A percentile compares a stretch with the other conserved stretches of the same genome.
These are phyloP conservation scores for Zoroaster sp. DNA, from an alignment of 53 echinoderm and acorn worm species.

Conservation along the genomic window DNA sequence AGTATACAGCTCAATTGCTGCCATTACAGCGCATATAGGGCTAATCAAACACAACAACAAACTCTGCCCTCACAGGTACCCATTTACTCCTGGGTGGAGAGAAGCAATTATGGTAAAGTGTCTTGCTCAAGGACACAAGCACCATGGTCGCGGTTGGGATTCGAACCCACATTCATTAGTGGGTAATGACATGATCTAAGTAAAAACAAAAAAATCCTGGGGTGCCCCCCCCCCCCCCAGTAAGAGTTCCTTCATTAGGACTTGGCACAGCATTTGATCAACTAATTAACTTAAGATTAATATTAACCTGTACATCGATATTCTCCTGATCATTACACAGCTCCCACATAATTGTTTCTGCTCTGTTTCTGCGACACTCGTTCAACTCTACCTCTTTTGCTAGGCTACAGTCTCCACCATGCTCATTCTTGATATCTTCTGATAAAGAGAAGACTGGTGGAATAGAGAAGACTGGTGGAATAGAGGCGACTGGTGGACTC, in stretches of 20 bases:
- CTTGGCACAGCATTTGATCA: neutral
- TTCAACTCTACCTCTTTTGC: neutral
- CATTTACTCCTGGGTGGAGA: no score
- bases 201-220: neutral
- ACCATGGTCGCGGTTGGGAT: no score
- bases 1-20: no score
- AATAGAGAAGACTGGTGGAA: neutral
- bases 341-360: conserved; percentile 42
- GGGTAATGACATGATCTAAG: no score
- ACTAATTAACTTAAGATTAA: neutral
- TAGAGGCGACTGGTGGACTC: neutral
- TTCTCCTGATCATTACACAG: conserved; percentile 29
- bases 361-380: neutral
- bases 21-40: no score
- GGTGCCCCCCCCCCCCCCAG: no score
- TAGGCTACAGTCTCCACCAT: neutral
- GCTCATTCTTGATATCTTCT: conserved; percentile 11
- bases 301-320: conserved; percentile 11
- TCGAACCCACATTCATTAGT: no score
- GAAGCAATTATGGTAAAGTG: no score
- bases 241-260: no score
- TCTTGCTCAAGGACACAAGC: no score
- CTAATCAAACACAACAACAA: no score
- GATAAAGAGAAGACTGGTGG: neutral
- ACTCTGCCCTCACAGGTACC: no score